Percentiles rank a stretch among this genome's conserved stretches.
Conservation (phyloP, 23 tunicate genomes). For the Trididemnum nubilum region DNA sequence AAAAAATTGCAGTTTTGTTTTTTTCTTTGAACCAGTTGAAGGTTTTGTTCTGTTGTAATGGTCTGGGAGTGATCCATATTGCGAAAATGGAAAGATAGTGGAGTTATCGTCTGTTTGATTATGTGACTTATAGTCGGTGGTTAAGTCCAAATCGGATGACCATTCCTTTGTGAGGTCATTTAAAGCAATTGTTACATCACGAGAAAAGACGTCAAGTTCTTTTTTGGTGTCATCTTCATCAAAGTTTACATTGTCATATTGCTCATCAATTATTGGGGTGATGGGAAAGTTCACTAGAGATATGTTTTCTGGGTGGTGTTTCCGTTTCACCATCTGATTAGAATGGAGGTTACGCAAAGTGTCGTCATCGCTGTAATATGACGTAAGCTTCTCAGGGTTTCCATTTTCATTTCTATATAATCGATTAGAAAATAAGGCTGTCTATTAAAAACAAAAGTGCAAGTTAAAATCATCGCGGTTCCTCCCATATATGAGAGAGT, state of each 20-base stretch:
- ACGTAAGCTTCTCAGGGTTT: neutral
- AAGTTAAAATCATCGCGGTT: too few species aligned
- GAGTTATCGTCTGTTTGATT: too few species aligned
- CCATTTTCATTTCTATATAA: constrained; percentile 6
- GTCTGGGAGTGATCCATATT: constrained; percentile 22
- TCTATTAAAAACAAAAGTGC: too few species aligned
- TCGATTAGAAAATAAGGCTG: too few species aligned
- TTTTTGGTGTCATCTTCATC: neutral
- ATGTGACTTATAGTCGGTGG: too few species aligned
- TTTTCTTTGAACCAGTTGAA: neutral
- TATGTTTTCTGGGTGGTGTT: neutral
- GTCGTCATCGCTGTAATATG: neutral
- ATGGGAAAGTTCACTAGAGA: neutral
- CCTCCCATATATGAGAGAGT: too few species aligned
- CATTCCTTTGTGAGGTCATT: constrained; percentile 2
- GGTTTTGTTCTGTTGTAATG: constrained; percentile 3
- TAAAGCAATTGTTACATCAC: constrained; percentile 1
- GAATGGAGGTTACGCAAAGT: neutral
- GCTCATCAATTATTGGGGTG: neutral
- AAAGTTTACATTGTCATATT: constrained; percentile 17
- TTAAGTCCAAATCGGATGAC: neutral
- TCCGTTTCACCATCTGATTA: neutral
- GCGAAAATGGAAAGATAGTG: neutral
- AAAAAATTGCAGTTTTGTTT: neutral
- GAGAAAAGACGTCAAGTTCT: constrained; percentile 3